phyloP scores from a whole-genome alignment of 2,797 vertebrate genomes.

The Hippopotamyrus pictus region DNA sequence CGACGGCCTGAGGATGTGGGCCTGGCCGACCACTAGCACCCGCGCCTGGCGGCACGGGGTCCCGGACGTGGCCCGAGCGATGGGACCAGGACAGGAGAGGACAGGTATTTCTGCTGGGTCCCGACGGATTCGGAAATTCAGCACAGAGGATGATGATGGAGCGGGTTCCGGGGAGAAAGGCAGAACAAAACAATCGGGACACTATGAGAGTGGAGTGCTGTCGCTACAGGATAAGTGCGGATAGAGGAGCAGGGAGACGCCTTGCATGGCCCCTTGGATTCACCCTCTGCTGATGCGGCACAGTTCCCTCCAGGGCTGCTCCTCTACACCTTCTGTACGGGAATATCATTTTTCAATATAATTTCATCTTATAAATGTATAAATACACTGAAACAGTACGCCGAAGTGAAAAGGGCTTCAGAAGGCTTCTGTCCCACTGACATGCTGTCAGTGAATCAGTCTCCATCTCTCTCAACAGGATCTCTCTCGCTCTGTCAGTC shows the following conservation, averaged over 20 bases:
- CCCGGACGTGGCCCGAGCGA: not conserved
- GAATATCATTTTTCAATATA: slow-evolving; percentile 31
- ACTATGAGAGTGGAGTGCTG: not conserved
- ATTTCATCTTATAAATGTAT: slow-evolving; percentile 18
- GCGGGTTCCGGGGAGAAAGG: not conserved
- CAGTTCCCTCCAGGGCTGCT: not conserved
- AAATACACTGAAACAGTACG: slow-evolving; percentile 16
- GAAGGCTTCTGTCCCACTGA: slow-evolving; percentile 1
- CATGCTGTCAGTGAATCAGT: not conserved
- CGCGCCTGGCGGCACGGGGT: not conserved
- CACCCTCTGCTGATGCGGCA: not conserved
- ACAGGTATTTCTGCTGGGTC: not conserved
- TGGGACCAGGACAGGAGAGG: not conserved
- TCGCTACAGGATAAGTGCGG: not conserved
- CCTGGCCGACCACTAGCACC: not conserved
- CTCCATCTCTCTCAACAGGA: not conserved
- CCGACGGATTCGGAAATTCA: not conserved
- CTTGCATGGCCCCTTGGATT: not conserved
- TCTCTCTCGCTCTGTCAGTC: not conserved
- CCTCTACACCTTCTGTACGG: not conserved
- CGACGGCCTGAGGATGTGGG: not conserved
- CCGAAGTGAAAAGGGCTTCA: not conserved
- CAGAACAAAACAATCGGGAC: not conserved
- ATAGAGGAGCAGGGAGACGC: not conserved
- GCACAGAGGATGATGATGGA: not conserved